phyloP scores from a whole-genome alignment of 2,797 vertebrate species.

The Antrozous pallidus region DNA sequence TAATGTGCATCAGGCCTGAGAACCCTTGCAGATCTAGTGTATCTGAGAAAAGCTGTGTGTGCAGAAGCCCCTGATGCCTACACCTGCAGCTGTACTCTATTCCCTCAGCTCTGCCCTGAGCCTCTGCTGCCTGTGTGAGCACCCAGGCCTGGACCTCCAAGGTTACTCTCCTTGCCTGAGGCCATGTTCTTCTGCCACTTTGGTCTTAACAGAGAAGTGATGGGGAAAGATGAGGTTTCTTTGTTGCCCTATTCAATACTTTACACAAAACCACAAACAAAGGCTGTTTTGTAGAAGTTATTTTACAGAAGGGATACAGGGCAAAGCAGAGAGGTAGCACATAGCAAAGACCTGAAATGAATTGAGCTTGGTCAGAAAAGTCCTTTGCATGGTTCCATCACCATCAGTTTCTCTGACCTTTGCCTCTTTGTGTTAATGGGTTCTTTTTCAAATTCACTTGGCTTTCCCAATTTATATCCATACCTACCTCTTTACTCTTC shows the following conservation, averaged over 20 bases:
- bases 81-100: not conserved
- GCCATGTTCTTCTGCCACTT: not conserved
- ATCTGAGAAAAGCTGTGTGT: not conserved
- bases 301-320: not conserved
- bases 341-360: not conserved
- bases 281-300: not conserved
- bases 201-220: not conserved
- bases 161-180: not conserved
- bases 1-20: not conserved
- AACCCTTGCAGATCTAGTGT: not conserved
- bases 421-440: not conserved
- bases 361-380: not conserved
- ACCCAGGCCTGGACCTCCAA: not conserved
- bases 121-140: not conserved
- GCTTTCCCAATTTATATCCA: not conserved
- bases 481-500: not conserved
- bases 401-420: not conserved
- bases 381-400: not conserved
- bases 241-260: not conserved
- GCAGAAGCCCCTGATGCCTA: accelerated
- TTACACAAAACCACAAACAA: not conserved
- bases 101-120: not conserved
- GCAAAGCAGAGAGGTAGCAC: not conserved
- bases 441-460: not conserved
- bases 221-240: not conserved